Percentiles rank a stretch among this genome's conserved stretches.
These are phyloP conservation scores for Brachyopa scutellaris DNA, from an alignment of 2,888 invertebrate genomes.

Conservation along the genomic window DNA sequence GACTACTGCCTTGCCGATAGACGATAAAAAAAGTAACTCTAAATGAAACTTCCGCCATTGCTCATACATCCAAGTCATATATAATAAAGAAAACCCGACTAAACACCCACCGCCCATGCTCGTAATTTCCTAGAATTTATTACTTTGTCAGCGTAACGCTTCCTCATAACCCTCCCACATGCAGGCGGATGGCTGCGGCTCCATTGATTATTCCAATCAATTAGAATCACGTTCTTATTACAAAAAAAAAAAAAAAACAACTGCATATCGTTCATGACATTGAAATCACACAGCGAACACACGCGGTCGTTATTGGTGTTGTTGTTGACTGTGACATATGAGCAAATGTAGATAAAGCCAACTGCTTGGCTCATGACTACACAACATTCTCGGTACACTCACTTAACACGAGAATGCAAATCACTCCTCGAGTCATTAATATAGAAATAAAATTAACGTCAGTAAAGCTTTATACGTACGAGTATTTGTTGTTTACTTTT, in stretches of 20 bases:
- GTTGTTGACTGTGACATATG: conserved; percentile 39
- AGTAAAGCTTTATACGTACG: conserved; percentile 17
- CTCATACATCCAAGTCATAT: conserved; percentile 19
- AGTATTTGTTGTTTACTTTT: neutral
- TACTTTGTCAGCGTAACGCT: conserved; percentile 24
- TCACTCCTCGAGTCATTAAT: conserved; percentile 13
- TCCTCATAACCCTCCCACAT: neutral
- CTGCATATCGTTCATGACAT: conserved; percentile 56
- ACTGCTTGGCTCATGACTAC: conserved; percentile 37
- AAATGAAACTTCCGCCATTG: conserved; percentile 58
- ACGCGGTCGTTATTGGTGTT: conserved; percentile 31
- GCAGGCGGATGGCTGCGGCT: conserved; percentile 14
- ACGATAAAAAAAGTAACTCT: neutral
- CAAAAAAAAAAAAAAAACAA: conserved; percentile 1
- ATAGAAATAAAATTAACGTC: conserved; percentile 26
- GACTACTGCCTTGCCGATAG: neutral
- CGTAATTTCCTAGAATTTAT: conserved; percentile 60
- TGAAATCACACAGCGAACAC: conserved; percentile 35
- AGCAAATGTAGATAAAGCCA: too few relatives aligned
- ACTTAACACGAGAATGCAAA: conserved; percentile 57
- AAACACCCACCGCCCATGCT: conserved; percentile 16
- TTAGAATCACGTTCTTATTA: conserved; percentile 66
- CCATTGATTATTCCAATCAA: conserved; percentile 61
- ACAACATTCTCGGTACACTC: conserved; percentile 4
- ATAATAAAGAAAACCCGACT: conserved; percentile 48